Base-by-base conservation (phyloP, 2,113 vertebrate genomes). In the Misgurnus mizolepis region DNA sequence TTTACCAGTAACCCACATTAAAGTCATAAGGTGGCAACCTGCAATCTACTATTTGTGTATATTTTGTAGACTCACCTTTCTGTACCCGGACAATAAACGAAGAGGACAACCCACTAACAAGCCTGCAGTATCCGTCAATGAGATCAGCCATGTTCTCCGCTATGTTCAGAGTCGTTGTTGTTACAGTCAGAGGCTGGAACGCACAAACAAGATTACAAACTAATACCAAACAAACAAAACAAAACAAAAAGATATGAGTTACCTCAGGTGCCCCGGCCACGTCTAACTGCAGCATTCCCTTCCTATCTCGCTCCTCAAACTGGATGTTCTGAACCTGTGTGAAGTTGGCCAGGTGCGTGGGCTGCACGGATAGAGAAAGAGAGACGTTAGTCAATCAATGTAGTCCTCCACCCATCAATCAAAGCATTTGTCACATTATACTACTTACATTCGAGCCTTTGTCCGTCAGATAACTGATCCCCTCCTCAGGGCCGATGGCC, bases 91-190 rank as follows among this genome's bases (percentile, higher is more conserved):
- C 92, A 66, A 99, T 99, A 85, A 98, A 98, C 8, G 98, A 99
- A 56, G 95, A 95, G 0, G 94, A 88, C 27, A 94, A 93, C 2
- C 93, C 94, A 1, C 93, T 96, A 89, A 98, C 96, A 71, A 99
- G 95, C 0, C 97, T 94, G 91, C 98, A 99, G 86, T 98, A 99
- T 0, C 98, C 98, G 3, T 99, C 97, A 82, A 99, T 97, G 90
- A 99, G 87, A 92, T 99, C 97, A 0, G 98, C 98, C 98, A 99
- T 98, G 79, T 99, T 99, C 94, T 99, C 98, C 17, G 96, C 97
- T 12, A 96, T 97, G 88, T 95, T 98, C 89, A 99, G 93, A 78
- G 92, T 95, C 0, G 96, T 93, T 0, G 96, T 97, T 17, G 96
- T 99, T 92, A 99, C 96, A 84, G 95, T 99, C 89, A 99, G 95